Conservation (phyloP, 1,140 invertebrate species). For the Parapsyche elsis region DNA sequence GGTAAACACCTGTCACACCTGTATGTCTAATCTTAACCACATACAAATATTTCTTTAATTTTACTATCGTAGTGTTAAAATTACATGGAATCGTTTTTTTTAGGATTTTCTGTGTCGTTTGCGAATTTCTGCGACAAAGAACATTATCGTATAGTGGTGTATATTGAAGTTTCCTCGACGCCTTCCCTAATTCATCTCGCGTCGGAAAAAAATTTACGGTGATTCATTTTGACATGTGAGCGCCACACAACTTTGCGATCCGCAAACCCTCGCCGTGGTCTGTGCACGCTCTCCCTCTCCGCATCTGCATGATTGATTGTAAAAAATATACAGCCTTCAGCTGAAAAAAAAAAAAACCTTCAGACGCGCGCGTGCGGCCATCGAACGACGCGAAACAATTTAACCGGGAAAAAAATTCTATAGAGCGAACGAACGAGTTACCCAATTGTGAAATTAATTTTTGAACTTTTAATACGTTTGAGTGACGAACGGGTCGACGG, state of each 20-base stretch:
- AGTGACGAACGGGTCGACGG: neutral
- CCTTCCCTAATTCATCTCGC: neutral
- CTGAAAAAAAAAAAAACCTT: neutral
- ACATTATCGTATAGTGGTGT: neutral
- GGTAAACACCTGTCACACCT: too few relatives aligned
- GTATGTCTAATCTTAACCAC: too few relatives aligned
- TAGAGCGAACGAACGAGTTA: too few relatives aligned
- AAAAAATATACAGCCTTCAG: slow-evolving; percentile 31
- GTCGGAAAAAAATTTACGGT: slow-evolving; percentile 4
- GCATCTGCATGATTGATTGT: slow-evolving; percentile 37
- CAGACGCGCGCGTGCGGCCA: neutral
- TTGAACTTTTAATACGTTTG: neutral
- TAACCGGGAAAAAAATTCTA: neutral
- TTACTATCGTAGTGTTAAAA: too few relatives aligned
- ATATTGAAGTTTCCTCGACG: neutral
- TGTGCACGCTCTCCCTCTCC: slow-evolving; percentile 20
- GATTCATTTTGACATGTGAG: slow-evolving; percentile 39
- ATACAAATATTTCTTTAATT: too few relatives aligned
- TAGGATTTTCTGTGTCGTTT: too few relatives aligned
- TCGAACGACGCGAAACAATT: neutral
- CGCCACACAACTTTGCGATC: neutral
- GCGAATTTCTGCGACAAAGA: neutral
- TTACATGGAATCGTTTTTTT: too few relatives aligned
- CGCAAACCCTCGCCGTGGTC: slow-evolving; percentile 5
- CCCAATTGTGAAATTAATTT: slow-evolving; percentile 30